Base-by-base conservation (phyloP, 2,113 vertebrate genomes). In the Aegotheles bennettii region DNA sequence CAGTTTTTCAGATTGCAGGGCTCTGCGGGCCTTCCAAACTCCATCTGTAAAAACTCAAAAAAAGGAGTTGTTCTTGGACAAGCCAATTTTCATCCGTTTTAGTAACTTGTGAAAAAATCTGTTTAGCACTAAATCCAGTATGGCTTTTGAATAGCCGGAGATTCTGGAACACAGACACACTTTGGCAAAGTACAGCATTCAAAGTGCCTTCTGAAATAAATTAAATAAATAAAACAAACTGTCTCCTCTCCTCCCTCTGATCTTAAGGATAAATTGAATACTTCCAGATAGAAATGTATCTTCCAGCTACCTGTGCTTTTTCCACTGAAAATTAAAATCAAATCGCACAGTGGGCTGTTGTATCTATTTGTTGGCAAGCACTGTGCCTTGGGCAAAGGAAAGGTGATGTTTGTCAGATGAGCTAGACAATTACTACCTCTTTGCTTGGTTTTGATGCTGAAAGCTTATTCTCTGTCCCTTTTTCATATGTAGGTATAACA, bases 71-170 rank as follows among this genome's bases (percentile, higher is more conserved):
- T 81, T 95, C 81, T 84, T 69, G 89, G 87, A 91, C 77, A 91
- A 97, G 94, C 95, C 95, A 95, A 93, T 94, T 95, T 94, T 94
- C 61, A 87, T 92, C 91, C 91, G 1, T 95, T 96, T 94, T 95
- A 95, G 94, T 94, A 96, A 93, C 89, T 94, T 76, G 91, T 40
- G 93, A 90, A 96, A 89, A 96, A 95, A 96, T 95, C 95, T 95
- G 95, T 95, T 95, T 94, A 74, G 95, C 85, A 93, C 93, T 95
- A 87, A 91, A 96, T 91, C 93, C 96, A 94, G 94, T 87, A 93
- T 68, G 84, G 93, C 90, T 95, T 94, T 80, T 64, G 90, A 83
- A 87, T 97, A 95, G 87, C 91, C 71, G 2, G 84, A 85, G 96
- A 91, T 94, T 95, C 81, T 95, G 94, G 91, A 97, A 87, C 89